Evolutionary conservation across 2,888 invertebrate genomes (phyloP).

Genomic region (Drosophila siamana): DNA sequence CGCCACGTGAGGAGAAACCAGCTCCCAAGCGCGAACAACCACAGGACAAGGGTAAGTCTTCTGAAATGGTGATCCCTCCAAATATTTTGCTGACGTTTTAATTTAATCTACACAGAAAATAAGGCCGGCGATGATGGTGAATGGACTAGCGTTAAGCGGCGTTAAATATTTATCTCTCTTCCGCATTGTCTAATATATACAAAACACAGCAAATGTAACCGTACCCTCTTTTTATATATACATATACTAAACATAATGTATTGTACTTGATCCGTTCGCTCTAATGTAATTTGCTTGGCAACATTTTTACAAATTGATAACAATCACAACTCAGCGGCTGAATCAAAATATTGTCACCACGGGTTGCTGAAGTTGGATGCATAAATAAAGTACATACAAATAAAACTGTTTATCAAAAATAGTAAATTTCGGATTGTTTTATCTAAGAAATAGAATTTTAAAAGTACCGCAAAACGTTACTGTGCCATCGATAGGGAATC

Average conservation of each 20-base stretch:
- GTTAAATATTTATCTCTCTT: conserved; percentile 75
- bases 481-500: not conserved
- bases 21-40: conserved; percentile 73
- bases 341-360: conserved; percentile 13
- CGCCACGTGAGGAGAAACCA: conserved; percentile 82
- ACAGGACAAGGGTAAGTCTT: conserved; percentile 77
- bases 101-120: conserved; percentile 85
- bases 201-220: conserved; percentile 41
- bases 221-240: conserved; percentile 38
- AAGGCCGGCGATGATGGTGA: conserved; percentile 87
- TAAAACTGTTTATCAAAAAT: conserved; percentile 42
- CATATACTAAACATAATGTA: conserved; percentile 42
- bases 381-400: conserved; percentile 32
- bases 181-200: conserved; percentile 54
- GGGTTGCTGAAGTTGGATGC: conserved; percentile 13
- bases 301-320: conserved; percentile 15
- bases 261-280: conserved; percentile 26
- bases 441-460: not conserved
- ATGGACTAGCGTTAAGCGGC: conserved; percentile 88
- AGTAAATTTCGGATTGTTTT: not conserved
- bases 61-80: not conserved
- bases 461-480: not conserved
- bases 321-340: conserved; percentile 20
- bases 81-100: not conserved
- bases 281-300: conserved; percentile 19